These are phyloP conservation scores for Acrossocheilus fasciatus DNA, from an alignment of 2,797 vertebrate species.

Conservation along the genomic window DNA sequence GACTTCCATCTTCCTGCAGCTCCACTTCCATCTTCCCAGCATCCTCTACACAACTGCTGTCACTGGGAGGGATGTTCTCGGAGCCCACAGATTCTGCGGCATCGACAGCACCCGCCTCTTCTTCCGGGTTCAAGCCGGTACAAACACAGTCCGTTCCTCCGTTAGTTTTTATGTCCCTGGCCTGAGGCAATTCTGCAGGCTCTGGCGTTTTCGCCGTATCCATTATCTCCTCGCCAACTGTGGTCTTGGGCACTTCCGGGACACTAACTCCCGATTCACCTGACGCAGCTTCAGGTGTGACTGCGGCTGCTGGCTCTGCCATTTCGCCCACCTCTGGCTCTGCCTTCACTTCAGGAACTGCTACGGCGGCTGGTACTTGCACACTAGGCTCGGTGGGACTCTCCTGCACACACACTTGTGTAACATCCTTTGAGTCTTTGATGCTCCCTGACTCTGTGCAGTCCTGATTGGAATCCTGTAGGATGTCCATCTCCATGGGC, in stretches of 20 bases:
- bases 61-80: constrained; percentile 80
- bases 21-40: constrained; percentile 77
- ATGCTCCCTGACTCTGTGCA: constrained; percentile 38
- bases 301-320: constrained; percentile 78
- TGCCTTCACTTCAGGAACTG: constrained; percentile 50
- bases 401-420: constrained; percentile 34
- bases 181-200: constrained; percentile 16
- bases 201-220: constrained; percentile 18
- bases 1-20: constrained; percentile 78
- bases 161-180: constrained; percentile 56
- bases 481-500: constrained; percentile 81
- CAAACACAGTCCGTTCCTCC: constrained; percentile 55
- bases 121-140: constrained; percentile 50
- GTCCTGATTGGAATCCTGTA: constrained; percentile 47
- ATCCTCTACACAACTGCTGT: constrained; percentile 81
- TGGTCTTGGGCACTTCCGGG: constrained; percentile 28
- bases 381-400: constrained; percentile 55
- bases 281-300: constrained; percentile 49
- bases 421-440: constrained; percentile 52
- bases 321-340: constrained; percentile 50
- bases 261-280: constrained; percentile 29
- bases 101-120: constrained; percentile 50
- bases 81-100: constrained; percentile 58
- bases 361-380: constrained; percentile 57
- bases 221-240: constrained; percentile 22